phyloP scores from a whole-genome alignment of 1,140 invertebrate species.

The Drosophila neocordata region DNA sequence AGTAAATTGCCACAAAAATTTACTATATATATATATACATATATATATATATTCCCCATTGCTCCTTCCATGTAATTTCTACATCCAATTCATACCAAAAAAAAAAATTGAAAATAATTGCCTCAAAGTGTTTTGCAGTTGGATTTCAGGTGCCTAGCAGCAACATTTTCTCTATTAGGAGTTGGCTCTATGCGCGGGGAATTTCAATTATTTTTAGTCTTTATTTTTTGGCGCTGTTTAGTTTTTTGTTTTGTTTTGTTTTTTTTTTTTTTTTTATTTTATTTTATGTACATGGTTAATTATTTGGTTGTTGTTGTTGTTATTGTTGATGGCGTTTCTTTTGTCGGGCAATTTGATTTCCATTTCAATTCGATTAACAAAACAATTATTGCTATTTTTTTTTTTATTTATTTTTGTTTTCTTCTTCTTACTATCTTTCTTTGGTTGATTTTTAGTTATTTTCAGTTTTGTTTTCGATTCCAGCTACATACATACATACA shows the following conservation, averaged over 20 bases:
- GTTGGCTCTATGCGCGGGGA: not conserved
- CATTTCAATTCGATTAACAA: constrained; percentile 62
- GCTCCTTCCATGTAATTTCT: no score
- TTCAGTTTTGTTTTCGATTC: constrained; percentile 19
- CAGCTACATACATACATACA: not conserved
- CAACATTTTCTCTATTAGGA: not conserved
- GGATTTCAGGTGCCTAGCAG: not conserved
- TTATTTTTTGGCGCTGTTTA: constrained; percentile 9
- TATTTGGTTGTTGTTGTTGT: constrained; percentile 30
- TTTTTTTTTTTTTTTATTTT: constrained; percentile 30
- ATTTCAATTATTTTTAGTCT: constrained; percentile 19
- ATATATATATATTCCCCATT: no score
- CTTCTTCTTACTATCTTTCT: constrained; percentile 26
- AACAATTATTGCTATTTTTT: constrained; percentile 17
- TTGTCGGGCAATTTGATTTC: constrained; percentile 61
- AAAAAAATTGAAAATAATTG: not conserved
- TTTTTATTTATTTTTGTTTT: constrained; percentile 20
- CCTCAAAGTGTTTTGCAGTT: constrained; percentile 4
- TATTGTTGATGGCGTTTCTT: constrained; percentile 24
- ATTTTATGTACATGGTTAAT: constrained; percentile 57
- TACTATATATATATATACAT: no score
- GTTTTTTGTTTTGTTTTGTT: not conserved
- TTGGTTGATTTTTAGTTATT: constrained; percentile 30
- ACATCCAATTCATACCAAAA: not conserved
- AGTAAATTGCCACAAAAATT: not conserved